Percentiles rank a stretch among this genome's conserved stretches.
These are phyloP conservation scores for Sebastes steindachneri DNA, from an alignment of 2,797 vertebrate species.

Conservation along the genomic window DNA sequence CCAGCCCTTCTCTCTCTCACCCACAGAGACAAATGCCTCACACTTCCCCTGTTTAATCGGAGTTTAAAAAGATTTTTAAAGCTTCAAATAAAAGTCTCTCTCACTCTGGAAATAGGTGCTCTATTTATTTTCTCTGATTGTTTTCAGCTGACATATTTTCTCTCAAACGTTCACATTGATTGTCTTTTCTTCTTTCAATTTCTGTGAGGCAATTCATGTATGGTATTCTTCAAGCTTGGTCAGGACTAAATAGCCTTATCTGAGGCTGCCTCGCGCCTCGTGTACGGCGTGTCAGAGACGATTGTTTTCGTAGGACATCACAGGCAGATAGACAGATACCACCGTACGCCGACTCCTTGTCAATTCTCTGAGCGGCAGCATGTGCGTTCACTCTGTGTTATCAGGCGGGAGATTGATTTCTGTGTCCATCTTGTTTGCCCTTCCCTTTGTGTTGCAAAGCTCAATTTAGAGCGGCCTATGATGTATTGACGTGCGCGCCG, in stretches of 20 bases:
- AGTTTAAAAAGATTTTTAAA: constrained; percentile 3
- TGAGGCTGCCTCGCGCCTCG: constrained; percentile 23
- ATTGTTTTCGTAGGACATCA: constrained; percentile 76
- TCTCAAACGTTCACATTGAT: constrained; percentile 18
- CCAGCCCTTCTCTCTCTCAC: not conserved
- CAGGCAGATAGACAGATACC: constrained; percentile 69
- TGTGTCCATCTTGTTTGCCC: constrained; percentile 77
- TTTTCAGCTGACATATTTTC: constrained; percentile 22
- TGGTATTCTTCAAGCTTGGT: constrained; percentile 36
- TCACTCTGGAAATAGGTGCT: not conserved
- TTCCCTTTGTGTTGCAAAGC: constrained; percentile 79
- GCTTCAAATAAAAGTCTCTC: constrained; percentile 2
- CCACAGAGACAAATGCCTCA: constrained; percentile 15
- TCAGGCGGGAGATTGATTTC: constrained; percentile 80
- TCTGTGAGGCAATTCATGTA: constrained; percentile 33
- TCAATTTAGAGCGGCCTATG: constrained; percentile 75
- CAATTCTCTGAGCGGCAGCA: constrained; percentile 56
- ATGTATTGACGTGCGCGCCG: constrained; percentile 69
- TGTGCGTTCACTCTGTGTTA: constrained; percentile 60
- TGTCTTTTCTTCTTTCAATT: constrained; percentile 38
- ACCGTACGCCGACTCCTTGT: constrained; percentile 55
- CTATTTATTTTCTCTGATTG: constrained; percentile 12
- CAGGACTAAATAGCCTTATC: constrained; percentile 70
- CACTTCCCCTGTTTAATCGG: constrained; percentile 19
- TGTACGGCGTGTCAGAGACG: constrained; percentile 61